These are phyloP conservation scores for Anguilla obscura DNA, from an alignment of 2,797 vertebrate genomes.

Conservation along the genomic window DNA sequence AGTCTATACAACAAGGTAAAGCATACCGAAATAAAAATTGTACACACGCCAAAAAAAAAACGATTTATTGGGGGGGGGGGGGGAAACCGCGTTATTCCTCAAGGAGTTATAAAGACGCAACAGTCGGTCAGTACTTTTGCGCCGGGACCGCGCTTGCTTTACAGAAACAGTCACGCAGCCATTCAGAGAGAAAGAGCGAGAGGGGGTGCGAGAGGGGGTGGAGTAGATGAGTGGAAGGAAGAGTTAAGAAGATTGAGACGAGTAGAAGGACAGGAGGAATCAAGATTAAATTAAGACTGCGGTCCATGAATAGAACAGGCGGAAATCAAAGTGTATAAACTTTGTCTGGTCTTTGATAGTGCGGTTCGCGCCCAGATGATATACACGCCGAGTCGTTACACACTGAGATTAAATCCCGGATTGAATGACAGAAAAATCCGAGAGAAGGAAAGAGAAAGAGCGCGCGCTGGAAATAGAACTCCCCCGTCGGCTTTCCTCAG, in stretches of 20 bases:
- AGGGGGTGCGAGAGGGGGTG: neutral
- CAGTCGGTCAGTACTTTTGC: no score
- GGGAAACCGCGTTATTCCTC: no score
- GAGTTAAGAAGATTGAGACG: neutral
- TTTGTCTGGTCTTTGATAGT: slow-evolving; percentile 41
- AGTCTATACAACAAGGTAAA: no score
- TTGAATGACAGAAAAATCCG: slow-evolving; percentile 58
- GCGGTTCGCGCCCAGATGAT: slow-evolving; percentile 52
- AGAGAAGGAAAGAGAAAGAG: slow-evolving; percentile 48
- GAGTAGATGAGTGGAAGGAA: neutral
- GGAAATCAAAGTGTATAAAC: slow-evolving; percentile 48
- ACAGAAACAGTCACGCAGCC: no score
- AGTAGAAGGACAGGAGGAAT: neutral
- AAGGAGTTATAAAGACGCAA: no score
- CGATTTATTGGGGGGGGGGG: no score
- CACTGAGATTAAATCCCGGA: slow-evolving; percentile 71
- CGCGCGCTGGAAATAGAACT: slow-evolving; percentile 68
- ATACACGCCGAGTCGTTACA: slow-evolving; percentile 67
- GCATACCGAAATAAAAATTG: neutral
- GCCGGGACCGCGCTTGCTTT: no score
- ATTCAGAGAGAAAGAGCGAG: neutral
- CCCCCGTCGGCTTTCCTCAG: slow-evolving; percentile 68
- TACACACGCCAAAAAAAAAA: no score
- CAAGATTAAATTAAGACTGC: neutral
- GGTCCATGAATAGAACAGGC: slow-evolving; percentile 26